Evolutionary conservation across 1,140 invertebrate genomes (phyloP), one percentile per base, ranked within the genome.

Genomic region (Artemia franciscana): DNA sequence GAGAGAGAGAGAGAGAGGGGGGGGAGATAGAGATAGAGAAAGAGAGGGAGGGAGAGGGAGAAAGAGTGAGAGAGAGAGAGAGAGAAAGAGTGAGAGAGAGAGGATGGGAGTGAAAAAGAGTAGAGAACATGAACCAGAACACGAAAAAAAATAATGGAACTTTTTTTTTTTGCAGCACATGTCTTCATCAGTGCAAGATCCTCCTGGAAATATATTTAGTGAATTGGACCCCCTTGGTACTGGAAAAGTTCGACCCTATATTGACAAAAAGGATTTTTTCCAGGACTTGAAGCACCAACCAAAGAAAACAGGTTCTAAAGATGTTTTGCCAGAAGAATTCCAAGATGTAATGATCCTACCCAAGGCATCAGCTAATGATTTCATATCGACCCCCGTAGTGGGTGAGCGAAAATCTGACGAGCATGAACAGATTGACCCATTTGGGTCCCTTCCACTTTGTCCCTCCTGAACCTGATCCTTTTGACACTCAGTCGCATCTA

Each of bases 251-350:
- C 86, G 85, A 74, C 88, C 89, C 57, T 92, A 90, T 76, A 80
- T 92, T 68, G 88, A 93, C 78, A 90, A 90, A 75, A 91, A 91
- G 78, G 86, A 90, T 72, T 92, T 93, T 75, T 93, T 93, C 78
- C 85, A 89, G 76, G 85, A 91, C 69, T 77, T 91, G 65, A 91
- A 91, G 77, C 91, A 91, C 75, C 88, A 87, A 65, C 86, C 87
- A 60, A 89, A 89, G 77, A 90, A 89, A 76, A 27, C 15, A 28
- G 82, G 86, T 21, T 77, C 90, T 57, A 91, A 90, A 76, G 87
- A 90, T 72, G 75, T 91, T 7, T 39, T 61, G 25, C 63, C 57
- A 18, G 58, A 24, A 30, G 56, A 57, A 30, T 63, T 57, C 26
- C 5, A 39, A 64, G 4, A 25, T n/a, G 60, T 18, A n/a, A 60